Evolutionary conservation across 2,888 invertebrate genomes (phyloP).

Genomic region (Epiblema foenella): DNA sequence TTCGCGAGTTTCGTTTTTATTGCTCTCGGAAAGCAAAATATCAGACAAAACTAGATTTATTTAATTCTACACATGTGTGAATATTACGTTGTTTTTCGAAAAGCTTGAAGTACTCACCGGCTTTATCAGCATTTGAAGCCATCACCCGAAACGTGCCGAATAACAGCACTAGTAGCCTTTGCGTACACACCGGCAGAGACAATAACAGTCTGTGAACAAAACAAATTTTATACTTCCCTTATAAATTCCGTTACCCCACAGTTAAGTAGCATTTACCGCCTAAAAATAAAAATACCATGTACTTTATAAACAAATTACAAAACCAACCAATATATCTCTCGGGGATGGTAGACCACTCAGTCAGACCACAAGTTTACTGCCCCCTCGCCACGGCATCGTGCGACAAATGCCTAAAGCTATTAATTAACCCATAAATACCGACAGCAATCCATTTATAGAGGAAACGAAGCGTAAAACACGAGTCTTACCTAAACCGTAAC

Average conservation of each 20-base stretch:
- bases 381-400: neutral
- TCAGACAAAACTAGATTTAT: neutral
- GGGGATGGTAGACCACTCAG: neutral
- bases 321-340: too few relatives aligned
- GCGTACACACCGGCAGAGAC: constrained; percentile 94
- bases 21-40: too few relatives aligned
- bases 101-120: constrained; percentile 67
- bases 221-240: neutral
- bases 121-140: constrained; percentile 95
- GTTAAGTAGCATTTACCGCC: too few relatives aligned
- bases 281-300: too few relatives aligned
- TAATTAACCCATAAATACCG: neutral
- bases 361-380: neutral
- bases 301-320: too few relatives aligned
- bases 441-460: constrained; percentile 27
- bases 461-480: constrained; percentile 41
- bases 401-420: neutral
- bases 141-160: constrained; percentile 99
- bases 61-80: neutral
- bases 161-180: constrained; percentile 95
- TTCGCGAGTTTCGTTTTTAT: too few relatives aligned
- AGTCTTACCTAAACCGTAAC: constrained; percentile 38
- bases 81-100: neutral
- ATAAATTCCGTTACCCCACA: too few relatives aligned
- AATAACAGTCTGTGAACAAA: constrained; percentile 90